Evolutionary conservation across 2,797 vertebrate genomes (phyloP), one percentile per base, ranked within the genome.

Genomic region (Acanthurus tractus): DNA sequence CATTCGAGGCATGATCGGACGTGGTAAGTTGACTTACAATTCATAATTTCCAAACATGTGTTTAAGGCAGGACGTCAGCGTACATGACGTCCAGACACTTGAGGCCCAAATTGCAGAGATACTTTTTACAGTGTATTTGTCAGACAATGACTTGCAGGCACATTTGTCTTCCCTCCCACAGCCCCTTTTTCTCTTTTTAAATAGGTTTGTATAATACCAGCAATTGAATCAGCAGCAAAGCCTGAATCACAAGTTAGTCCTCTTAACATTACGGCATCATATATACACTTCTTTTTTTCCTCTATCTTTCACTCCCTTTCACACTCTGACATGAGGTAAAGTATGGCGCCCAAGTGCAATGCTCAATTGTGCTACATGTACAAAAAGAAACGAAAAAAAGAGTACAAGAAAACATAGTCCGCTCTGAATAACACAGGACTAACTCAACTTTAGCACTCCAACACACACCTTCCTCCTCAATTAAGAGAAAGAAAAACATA

Each of bases 301-400:
- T 71, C 72, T 74, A 73, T 54, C 70, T 69, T 67, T 79, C 85
- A 57, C 82, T 93, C 85, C 84, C 84, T 87, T 88, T 86, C 85
- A 83, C 75, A 74, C 92, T 88, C 88, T 95, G 96, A 96, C 96
- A 96, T 97, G 97, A 99, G 97, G 97, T 98, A 97, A 97, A 96
- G 95, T 96, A 95, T 95, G 96, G 96, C 93, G 95, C 95, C 93
- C 95, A 95, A 98, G 97, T 97, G 96, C 97, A 97, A 96, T 95
- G 96, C 95, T 97, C 91, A 92, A 95, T 96, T 97, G 96, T 97
- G 97, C 97, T 96, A 96, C 96, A 96, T 94, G 94, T 96, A 96
- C 91, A 95, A 95, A 95, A 82, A 77, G 58, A 63, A 79, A 38
- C 70, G 2, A 11, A 61, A 59, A 59, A 25, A 14, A 45, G 20